A percentile compares a stretch with the other conserved stretches of the same genome.
Conservation (phyloP, 1,140 invertebrate species). For the Bombus pascuorum region DNA sequence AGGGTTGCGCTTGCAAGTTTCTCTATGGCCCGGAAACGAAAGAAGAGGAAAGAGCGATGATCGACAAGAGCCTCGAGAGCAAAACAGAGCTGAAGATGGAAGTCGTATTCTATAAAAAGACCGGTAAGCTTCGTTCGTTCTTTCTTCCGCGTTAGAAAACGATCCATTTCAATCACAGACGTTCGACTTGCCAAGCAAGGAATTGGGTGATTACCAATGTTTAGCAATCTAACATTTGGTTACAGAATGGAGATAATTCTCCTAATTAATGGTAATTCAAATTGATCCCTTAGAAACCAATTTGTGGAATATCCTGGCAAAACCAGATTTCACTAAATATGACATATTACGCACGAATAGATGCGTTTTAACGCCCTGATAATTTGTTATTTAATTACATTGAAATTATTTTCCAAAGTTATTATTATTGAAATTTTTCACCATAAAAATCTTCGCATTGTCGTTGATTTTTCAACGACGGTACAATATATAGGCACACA, state of each 20-base stretch:
- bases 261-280: background rate
- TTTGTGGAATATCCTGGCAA: background rate
- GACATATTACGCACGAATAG: background rate
- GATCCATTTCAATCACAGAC: background rate
- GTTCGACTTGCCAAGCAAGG: background rate
- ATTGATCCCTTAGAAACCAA: background rate
- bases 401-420: too few relatives aligned
- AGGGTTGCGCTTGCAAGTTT: slow-evolving; percentile 97
- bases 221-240: background rate
- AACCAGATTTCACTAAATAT: background rate
- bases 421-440: too few relatives aligned
- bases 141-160: too few relatives aligned
- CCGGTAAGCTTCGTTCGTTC: slow-evolving; percentile 86
- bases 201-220: background rate
- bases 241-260: background rate
- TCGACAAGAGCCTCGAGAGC: slow-evolving; percentile 93
- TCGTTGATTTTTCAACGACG: too few relatives aligned
- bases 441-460: too few relatives aligned
- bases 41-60: slow-evolving; percentile 93
- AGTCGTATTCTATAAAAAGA: slow-evolving; percentile 97
- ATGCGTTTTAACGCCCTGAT: too few relatives aligned
- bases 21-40: slow-evolving; percentile 95
- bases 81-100: slow-evolving; percentile 97
- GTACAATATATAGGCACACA: too few relatives aligned
- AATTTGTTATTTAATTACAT: too few relatives aligned